Evolutionary conservation across 1,140 invertebrate genomes (phyloP).

Genomic region (Theocolax elegans): DNA sequence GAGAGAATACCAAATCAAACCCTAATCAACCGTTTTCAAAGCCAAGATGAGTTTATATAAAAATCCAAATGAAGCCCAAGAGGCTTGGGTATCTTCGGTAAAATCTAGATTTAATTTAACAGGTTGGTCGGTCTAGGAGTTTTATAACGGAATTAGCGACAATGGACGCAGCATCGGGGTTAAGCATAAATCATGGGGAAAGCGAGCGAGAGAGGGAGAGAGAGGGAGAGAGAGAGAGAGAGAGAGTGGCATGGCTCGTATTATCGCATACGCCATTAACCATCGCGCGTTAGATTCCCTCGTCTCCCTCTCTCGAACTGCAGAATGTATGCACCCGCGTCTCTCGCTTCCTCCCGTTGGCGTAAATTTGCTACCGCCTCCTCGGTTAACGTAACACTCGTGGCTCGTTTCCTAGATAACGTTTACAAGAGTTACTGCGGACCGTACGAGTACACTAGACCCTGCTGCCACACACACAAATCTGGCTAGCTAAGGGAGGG

Average conservation of each 20-base stretch:
- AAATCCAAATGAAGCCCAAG: too few species aligned
- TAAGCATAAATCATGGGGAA: not conserved
- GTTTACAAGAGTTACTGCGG: conserved; percentile 37
- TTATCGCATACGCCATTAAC: conserved; percentile 44
- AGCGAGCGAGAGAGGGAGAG: not conserved
- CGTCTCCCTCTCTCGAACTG: not conserved
- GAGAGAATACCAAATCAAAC: too few species aligned
- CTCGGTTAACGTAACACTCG: conserved; percentile 1
- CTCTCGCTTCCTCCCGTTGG: not conserved
- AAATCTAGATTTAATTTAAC: too few species aligned
- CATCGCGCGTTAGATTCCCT: conserved; percentile 35
- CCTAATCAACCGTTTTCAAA: too few species aligned
- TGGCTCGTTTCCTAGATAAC: conserved; percentile 39
- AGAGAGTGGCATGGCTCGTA: not conserved
- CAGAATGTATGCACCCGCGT: not conserved
- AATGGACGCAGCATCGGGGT: too few species aligned
- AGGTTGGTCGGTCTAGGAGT: not conserved
- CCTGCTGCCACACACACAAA: too few species aligned
- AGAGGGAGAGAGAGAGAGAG: not conserved
- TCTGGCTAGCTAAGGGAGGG: too few species aligned
- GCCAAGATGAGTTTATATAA: too few species aligned
- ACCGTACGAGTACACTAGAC: too few species aligned
- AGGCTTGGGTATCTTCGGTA: too few species aligned
- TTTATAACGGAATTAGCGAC: conserved; percentile 4
- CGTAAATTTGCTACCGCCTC: conserved; percentile 2